phyloP scores from a whole-genome alignment of 2,113 vertebrate genomes.

The Python bivittatus region DNA sequence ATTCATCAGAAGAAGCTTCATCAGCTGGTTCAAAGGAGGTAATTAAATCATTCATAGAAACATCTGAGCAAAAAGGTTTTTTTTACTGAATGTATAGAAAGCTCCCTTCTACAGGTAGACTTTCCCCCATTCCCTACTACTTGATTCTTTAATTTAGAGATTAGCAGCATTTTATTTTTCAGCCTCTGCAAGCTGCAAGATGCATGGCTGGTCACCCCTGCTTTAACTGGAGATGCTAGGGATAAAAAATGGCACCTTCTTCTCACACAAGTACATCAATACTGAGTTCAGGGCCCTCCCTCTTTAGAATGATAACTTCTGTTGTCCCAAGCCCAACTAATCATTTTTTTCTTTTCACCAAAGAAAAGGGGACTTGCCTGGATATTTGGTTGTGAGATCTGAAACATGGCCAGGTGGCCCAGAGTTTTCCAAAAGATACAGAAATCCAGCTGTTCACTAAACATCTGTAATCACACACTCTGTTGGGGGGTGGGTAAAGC shows the following conservation, averaged over 20 bases:
- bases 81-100: not conserved
- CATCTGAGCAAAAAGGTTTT: not conserved
- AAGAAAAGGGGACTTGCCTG: not conserved
- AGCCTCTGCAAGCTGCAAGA: not conserved
- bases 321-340: not conserved
- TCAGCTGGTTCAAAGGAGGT: not conserved
- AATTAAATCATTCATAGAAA: not conserved
- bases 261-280: not conserved
- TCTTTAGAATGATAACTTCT: not conserved
- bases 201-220: not conserved
- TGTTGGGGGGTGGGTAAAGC: not conserved
- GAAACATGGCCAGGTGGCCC: not conserved
- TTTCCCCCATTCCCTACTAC: not conserved
- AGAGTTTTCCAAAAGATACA: not conserved
- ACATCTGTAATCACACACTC: not conserved
- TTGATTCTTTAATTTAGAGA: not conserved
- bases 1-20: not conserved
- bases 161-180: not conserved
- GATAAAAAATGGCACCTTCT: not conserved
- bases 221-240: not conserved
- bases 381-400: not conserved
- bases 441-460: constrained; percentile 2
- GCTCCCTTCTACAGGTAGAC: not conserved
- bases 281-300: not conserved
- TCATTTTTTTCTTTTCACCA: not conserved